Conservation (phyloP, 2,888 invertebrate species). For the Pteria penguin region DNA sequence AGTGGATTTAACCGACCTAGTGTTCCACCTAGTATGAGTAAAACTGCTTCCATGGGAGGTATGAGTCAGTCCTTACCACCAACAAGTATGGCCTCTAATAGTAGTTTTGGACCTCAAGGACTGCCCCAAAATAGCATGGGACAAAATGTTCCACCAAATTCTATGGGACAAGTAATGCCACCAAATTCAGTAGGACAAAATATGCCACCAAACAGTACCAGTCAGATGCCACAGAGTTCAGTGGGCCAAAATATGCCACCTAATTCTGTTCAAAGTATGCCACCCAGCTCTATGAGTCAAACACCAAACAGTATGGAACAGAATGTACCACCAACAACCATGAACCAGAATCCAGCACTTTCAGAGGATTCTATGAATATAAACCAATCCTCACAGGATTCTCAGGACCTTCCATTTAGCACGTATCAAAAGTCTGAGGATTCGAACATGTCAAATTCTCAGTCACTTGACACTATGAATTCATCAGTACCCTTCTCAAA, state of each 20-base stretch:
- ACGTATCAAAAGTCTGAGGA: slow-evolving; percentile 8
- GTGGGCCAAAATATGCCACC: slow-evolving; percentile 18
- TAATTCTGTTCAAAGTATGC: slow-evolving; percentile 9
- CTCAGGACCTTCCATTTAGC: slow-evolving; percentile 5
- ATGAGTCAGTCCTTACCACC: slow-evolving; percentile 1
- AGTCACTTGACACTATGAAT: slow-evolving; percentile 11
- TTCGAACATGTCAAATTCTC: slow-evolving; percentile 15
- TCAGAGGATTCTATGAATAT: neutral
- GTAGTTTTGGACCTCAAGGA: neutral
- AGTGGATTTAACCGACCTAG: slow-evolving; percentile 26
- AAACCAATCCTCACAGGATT: neutral
- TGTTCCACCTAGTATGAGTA: slow-evolving; percentile 23
- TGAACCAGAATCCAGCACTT: neutral
- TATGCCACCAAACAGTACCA: slow-evolving; percentile 17
- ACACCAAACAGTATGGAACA: slow-evolving; percentile 8
- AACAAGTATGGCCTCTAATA: neutral
- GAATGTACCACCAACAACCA: slow-evolving; percentile 11
- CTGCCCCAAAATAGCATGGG: neutral
- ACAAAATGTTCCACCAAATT: slow-evolving; percentile 5
- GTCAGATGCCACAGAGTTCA: neutral
- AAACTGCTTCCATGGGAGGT: neutral
- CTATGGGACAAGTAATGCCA: slow-evolving; percentile 10
- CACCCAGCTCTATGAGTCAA: slow-evolving; percentile 28
- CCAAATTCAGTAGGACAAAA: slow-evolving; percentile 10
- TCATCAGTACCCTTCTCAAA: slow-evolving; percentile 5